Evolutionary conservation across 2,113 vertebrate species (phyloP).

Genomic region (Microcebus murinus): DNA sequence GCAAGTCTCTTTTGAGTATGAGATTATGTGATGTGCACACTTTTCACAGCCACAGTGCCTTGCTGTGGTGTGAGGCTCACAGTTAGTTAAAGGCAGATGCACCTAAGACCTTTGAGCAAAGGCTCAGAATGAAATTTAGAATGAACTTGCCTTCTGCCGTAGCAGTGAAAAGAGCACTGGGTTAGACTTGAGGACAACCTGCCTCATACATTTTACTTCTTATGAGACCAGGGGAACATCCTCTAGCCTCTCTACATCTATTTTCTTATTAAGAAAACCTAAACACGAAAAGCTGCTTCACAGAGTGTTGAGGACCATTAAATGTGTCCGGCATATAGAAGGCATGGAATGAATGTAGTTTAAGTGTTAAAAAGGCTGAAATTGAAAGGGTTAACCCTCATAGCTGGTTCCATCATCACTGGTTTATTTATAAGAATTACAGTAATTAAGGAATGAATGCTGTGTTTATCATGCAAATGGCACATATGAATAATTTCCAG

Average conservation of each 20-base stretch:
- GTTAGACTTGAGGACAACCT: not conserved
- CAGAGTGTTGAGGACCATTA: not conserved
- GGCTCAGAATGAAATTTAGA: not conserved
- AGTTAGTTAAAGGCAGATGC: not conserved
- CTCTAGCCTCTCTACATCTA: not conserved
- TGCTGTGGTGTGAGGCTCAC: not conserved
- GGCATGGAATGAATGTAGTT: fast-evolving
- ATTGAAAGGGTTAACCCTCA: not conserved
- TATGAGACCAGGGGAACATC: not conserved
- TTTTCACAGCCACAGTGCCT: not conserved
- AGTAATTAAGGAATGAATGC: not conserved
- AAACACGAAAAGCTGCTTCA: not conserved
- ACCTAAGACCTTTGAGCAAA: not conserved
- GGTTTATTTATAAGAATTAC: not conserved
- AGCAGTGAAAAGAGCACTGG: not conserved
- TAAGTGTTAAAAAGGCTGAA: not conserved
- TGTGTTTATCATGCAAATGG: not conserved
- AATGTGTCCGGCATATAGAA: not conserved
- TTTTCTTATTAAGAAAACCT: not conserved
- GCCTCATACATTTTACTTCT: not conserved
- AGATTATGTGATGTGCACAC: not conserved
- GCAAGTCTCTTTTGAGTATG: not conserved
- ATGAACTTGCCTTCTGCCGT: not conserved
- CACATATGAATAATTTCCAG: not conserved
- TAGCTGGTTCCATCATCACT: not conserved